Base-by-base conservation (phyloP, 2,888 invertebrate genomes). In the Monopis laevigella region DNA sequence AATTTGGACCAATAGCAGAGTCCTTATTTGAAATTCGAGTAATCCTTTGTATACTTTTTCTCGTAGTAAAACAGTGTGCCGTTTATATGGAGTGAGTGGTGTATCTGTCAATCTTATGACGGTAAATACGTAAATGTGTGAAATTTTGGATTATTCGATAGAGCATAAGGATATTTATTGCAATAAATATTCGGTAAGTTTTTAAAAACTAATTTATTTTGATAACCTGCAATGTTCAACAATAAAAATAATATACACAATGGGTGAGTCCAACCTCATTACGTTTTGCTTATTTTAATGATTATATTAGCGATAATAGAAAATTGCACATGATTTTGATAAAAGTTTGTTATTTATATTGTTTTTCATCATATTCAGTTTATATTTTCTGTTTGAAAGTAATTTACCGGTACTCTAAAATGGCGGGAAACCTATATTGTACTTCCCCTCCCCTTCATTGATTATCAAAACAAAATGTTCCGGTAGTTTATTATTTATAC, bases 121-220 rank as follows among this genome's bases (percentile, higher is more conserved):
- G 60, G 62, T 74, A 74, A 69, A 68, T 66, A 63, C 75, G 70
- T 81, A 82, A 74, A 87, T 86, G 86, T 86, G 84, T 78, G 85
- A 88, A 83, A 82, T 88, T 75, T 83, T 84, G 83, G 87, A 86
- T 82, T 87, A 83, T 82, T 83, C 84, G 55, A 69, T 82, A 64
- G 82, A 86, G 82, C 87, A 84, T 77, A 83, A 83, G 78, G 84
- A 86, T 82, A 84, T 84, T 71, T 83, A 83, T 70, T 63, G 74
- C 54, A 82, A 82, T 80, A 86, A 85, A 82, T 84, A 85, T 83
- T 83, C 84, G 82, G 88, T 88, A 78, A 87, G 88, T 86, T 43
- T 43, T n/a, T n/a, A 29, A 21, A 32, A 21, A 17, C 2, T 32
- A 30, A 4, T 32, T 2, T 48, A 38, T 51, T 32, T 32, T 2